phyloP scores from a whole-genome alignment of 2,797 vertebrate genomes.

The Leptoclinus maculatus region DNA sequence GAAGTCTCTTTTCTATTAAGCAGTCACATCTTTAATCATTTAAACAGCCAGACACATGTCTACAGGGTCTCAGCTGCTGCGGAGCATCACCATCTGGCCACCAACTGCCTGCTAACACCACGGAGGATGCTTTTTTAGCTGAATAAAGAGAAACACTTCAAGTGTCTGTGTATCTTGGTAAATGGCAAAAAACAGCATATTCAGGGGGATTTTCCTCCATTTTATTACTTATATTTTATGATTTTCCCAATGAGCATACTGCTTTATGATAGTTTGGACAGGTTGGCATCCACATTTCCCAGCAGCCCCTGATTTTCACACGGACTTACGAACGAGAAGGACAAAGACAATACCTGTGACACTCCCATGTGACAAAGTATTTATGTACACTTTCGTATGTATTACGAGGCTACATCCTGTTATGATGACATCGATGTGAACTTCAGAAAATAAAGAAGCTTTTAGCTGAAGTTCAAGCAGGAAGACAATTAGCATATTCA shows the following conservation, averaged over 20 bases:
- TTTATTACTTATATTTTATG: background rate
- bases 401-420: background rate
- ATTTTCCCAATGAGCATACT: background rate
- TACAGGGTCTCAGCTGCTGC: conserved; percentile 5
- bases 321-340: background rate
- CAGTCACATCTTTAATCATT: background rate
- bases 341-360: background rate
- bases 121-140: background rate
- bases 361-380: background rate
- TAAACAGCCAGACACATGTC: background rate
- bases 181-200: background rate
- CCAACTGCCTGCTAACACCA: conserved; percentile 6
- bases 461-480: background rate
- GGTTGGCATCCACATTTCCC: background rate
- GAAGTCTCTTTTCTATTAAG: background rate
- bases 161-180: background rate
- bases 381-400: background rate
- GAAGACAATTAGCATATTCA: conserved; percentile 10
- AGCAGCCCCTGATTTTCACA: conserved; percentile 3
- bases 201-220: background rate
- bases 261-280: background rate
- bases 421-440: background rate
- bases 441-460: background rate
- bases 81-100: conserved; percentile 29
- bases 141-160: background rate